Percentiles rank a stretch among this genome's conserved stretches.
Conservation (phyloP, 2,888 invertebrate genomes). For the Megalurothrips usitatus region DNA sequence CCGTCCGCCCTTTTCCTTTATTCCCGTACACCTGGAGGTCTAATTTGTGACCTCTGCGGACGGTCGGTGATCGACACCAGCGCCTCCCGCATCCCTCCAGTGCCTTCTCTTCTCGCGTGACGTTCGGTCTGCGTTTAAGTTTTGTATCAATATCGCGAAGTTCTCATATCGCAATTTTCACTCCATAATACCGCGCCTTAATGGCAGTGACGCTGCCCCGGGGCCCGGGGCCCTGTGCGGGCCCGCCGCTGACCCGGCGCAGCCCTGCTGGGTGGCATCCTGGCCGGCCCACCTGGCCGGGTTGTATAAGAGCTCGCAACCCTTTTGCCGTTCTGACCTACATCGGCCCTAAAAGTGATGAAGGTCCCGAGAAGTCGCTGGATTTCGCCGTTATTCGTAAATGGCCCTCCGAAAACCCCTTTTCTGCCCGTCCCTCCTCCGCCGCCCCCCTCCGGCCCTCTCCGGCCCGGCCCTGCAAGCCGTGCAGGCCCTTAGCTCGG, state of each 20-base stretch:
- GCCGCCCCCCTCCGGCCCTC: background rate
- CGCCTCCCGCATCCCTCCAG: background rate
- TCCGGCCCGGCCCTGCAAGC: too few relatives aligned
- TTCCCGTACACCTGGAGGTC: background rate
- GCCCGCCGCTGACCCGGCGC: too few relatives aligned
- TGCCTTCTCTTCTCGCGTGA: too few relatives aligned
- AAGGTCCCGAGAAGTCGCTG: background rate
- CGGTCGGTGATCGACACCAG: background rate
- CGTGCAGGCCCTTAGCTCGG: too few relatives aligned
- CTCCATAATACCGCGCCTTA: too few relatives aligned
- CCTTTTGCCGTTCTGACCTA: conserved; percentile 23
- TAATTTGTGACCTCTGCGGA: background rate
- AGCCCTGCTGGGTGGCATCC: too few relatives aligned
- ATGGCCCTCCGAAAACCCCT: background rate
- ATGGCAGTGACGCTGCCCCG: too few relatives aligned
- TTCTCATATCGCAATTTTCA: too few relatives aligned
- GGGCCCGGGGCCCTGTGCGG: too few relatives aligned
- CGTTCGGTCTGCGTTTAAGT: too few relatives aligned
- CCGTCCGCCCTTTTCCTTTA: background rate
- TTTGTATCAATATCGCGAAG: too few relatives aligned
- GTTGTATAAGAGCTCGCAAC: background rate
- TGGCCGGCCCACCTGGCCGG: background rate
- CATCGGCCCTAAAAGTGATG: background rate
- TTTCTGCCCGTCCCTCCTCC: background rate
- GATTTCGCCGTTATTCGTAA: conserved; percentile 24